Evolutionary conservation across 2,888 invertebrate genomes (phyloP).

Genomic region (Mystacides longicornis): DNA sequence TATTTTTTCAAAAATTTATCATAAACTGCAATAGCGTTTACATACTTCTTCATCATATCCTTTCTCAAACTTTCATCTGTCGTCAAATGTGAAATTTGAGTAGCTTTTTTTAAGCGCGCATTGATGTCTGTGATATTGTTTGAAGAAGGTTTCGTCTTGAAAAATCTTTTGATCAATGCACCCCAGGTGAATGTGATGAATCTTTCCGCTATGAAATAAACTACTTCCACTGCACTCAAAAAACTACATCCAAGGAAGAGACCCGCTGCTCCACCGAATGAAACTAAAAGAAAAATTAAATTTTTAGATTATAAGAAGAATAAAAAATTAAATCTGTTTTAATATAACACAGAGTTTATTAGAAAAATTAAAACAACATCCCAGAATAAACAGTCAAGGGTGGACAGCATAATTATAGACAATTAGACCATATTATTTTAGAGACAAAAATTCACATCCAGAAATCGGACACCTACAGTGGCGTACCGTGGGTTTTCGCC

Average conservation of each 20-base stretch:
- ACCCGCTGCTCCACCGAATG: slow-evolving; percentile 56
- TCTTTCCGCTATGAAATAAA: slow-evolving; percentile 43
- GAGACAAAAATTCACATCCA: no score
- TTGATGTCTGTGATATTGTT: background rate
- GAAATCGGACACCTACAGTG: no score
- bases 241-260: slow-evolving; percentile 58
- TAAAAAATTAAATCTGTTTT: no score
- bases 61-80: background rate
- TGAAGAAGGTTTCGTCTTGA: background rate
- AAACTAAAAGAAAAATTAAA: slow-evolving; percentile 39
- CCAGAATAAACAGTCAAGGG: no score
- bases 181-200: background rate
- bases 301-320: no score
- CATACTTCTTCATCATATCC: background rate
- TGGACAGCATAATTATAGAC: no score
- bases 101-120: background rate
- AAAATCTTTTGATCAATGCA: background rate
- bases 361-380: no score
- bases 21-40: background rate
- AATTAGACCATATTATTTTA: no score
- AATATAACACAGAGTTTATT: no score
- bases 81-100: background rate
- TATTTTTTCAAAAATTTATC: no score
- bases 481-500: no score
- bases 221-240: slow-evolving; percentile 52